Evolutionary conservation across 2,113 vertebrate species (phyloP).

Genomic region (Forbesichthys papilliferus): DNA sequence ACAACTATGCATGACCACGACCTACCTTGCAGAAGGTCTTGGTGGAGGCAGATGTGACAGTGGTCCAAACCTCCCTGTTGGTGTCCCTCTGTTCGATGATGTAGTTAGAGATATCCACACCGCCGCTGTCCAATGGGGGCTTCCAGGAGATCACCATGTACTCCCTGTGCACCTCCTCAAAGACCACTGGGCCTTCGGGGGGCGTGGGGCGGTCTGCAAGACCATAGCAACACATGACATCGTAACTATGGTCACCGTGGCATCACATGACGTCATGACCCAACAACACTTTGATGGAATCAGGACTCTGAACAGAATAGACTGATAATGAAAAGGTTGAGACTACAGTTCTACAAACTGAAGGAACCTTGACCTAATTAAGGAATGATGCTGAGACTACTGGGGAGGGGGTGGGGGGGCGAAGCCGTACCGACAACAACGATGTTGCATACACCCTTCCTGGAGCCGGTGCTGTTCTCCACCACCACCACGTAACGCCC

Average conservation of each 20-base stretch:
- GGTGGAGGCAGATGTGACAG: slow-evolving; percentile 88
- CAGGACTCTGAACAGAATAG: no score
- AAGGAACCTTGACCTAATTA: no score
- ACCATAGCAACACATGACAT: background rate
- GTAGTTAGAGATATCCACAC: slow-evolving; percentile 92
- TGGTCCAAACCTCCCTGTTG: slow-evolving; percentile 92
- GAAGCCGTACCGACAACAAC: slow-evolving; percentile 87
- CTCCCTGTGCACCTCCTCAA: slow-evolving; percentile 94
- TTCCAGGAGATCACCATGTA: slow-evolving; percentile 96
- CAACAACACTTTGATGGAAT: background rate
- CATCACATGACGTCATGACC: background rate
- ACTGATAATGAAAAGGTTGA: no score
- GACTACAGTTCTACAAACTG: no score
- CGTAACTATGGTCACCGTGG: background rate
- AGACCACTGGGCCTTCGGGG: slow-evolving; percentile 92
- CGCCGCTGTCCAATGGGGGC: slow-evolving; percentile 93
- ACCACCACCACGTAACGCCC: slow-evolving; percentile 91
- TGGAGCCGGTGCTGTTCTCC: slow-evolving; percentile 92
- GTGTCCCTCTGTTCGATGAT: slow-evolving; percentile 92
- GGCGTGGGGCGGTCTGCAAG: slow-evolving; percentile 89
- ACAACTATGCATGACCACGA: background rate
- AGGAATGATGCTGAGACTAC: no score
- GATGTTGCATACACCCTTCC: slow-evolving; percentile 91
- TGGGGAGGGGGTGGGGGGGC: background rate
- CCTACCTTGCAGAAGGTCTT: slow-evolving; percentile 91